A percentile compares a stretch with the other conserved stretches of the same genome.
phyloP scores from a whole-genome alignment of 2,113 vertebrate species.

The Gadus macrocephalus region DNA sequence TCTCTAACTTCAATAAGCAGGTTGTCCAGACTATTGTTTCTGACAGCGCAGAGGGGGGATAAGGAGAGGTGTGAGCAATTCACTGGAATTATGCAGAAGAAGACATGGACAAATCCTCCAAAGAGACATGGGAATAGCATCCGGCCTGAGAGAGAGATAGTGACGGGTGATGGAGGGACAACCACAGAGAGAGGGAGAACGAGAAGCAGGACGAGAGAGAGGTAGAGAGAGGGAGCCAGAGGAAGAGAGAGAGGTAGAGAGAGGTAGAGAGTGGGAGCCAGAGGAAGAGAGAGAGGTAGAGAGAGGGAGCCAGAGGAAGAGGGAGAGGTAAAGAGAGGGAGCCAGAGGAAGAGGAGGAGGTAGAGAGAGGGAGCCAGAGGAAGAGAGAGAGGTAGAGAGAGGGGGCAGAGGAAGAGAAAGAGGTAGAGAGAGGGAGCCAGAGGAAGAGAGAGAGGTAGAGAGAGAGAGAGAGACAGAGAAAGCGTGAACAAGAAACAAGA shows the following conservation, averaged over 20 bases:
- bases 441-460: constrained; percentile 16
- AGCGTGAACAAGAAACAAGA: neutral
- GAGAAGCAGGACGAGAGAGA: neutral
- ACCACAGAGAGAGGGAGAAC: too few species aligned
- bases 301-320: constrained; percentile 26
- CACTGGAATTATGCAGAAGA: constrained; percentile 46
- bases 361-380: neutral
- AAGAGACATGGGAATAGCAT: constrained; percentile 35
- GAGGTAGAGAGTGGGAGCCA: constrained; percentile 3
- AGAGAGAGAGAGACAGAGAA: neutral
- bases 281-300: constrained; percentile 34
- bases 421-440: constrained; percentile 1
- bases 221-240: neutral
- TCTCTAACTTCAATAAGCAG: too few species aligned
- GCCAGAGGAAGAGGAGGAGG: neutral
- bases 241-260: constrained; percentile 5
- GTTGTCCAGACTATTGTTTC: constrained; percentile 35
- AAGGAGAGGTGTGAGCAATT: constrained; percentile 37
- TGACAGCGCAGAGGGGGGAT: constrained; percentile 30
- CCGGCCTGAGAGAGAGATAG: constrained; percentile 15
- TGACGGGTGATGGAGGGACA: neutral
- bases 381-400: constrained; percentile 2
- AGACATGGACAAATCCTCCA: constrained; percentile 45
- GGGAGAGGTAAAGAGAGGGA: constrained; percentile 12
- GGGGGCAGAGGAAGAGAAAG: neutral